Percentiles rank a stretch among this genome's conserved stretches.
Evolutionary conservation across 1,140 invertebrate species (phyloP).

Genomic region (Eumaeus atala): DNA sequence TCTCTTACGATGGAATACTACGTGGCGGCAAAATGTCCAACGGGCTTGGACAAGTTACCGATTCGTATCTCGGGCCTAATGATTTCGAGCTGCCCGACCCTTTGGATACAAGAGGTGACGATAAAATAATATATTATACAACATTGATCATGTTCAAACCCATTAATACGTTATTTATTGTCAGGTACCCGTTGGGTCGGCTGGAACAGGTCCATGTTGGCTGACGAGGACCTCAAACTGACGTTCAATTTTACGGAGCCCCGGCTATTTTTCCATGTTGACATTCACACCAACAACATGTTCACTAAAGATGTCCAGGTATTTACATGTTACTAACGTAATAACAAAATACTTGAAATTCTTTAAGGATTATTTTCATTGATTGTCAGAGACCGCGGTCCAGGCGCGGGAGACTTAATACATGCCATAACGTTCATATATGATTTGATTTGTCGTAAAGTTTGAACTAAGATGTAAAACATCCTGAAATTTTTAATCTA

Average conservation of each 20-base stretch:
- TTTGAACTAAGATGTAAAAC: conserved; percentile 17
- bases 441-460: background rate
- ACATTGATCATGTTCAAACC: background rate
- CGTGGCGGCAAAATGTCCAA: conserved; percentile 78
- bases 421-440: background rate
- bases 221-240: conserved; percentile 77
- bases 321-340: too few relatives aligned
- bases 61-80: conserved; percentile 76
- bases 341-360: too few relatives aligned
- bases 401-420: too few relatives aligned
- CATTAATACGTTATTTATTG: conserved; percentile 27
- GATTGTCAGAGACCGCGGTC: too few relatives aligned
- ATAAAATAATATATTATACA: conserved; percentile 1
- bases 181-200: conserved; percentile 90
- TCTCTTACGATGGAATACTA: conserved; percentile 89
- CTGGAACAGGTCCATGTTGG: conserved; percentile 83
- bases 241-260: conserved; percentile 86
- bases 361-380: too few relatives aligned
- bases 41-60: conserved; percentile 91
- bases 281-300: conserved; percentile 85
- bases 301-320: conserved; percentile 84
- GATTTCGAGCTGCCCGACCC: conserved; percentile 74
- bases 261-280: conserved; percentile 84
- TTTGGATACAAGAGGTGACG: conserved; percentile 70
- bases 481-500: too few relatives aligned